Base-by-base conservation (phyloP, 2,113 vertebrate species). In the Prunella fulvescens region DNA sequence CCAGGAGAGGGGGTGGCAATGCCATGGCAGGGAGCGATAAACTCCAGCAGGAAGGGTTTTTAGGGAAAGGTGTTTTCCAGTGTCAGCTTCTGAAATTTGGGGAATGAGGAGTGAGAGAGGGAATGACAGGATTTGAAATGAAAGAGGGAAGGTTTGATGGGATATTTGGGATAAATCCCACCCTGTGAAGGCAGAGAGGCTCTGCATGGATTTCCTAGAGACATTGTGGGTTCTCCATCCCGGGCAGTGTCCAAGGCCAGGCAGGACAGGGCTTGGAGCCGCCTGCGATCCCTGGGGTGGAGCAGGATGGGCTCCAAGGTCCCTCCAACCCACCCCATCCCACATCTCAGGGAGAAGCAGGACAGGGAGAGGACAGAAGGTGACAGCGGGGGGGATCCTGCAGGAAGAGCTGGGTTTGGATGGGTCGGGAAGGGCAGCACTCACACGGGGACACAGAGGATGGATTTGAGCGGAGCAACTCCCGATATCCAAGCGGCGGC, bases 401-500 rank as follows among this genome's bases (percentile, higher is more conserved):
- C 26, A 8, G 42, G 33, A 29, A 29, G 33, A 29, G 33, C 33
- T 1, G 5, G 19, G 25, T 6, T 29, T 13, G 54, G 40, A 8
- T 31, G 42, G 53, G 31, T 57, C 14, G 1, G 71, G 71, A 35
- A 58, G 14, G 54, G 71, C 4, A 4, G 4, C 2, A 16, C 39
- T 28, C 17, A 7, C 51, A 7, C 3, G 1, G 19, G 39, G 16
- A 8, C 15, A 16, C 39, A 9, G 44, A 5, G 57, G 45, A 26
- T 1, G 31, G 48, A 29, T 35, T 17, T 1, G 76, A 5, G 47
- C 1, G 1, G 58, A 51, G 11, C 47, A 18, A 5, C 9, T 53
- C 47, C 37, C 1, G 7, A 13, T 4, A 20, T n/a, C 58, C 58
- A 9, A 1, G 7, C 3, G 7, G 31, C 7, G 1, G 53, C 9